Percentiles rank a stretch among this genome's conserved stretches.
phyloP scores from a whole-genome alignment of 2,888 invertebrate genomes.

The Drosophila borealis region DNA sequence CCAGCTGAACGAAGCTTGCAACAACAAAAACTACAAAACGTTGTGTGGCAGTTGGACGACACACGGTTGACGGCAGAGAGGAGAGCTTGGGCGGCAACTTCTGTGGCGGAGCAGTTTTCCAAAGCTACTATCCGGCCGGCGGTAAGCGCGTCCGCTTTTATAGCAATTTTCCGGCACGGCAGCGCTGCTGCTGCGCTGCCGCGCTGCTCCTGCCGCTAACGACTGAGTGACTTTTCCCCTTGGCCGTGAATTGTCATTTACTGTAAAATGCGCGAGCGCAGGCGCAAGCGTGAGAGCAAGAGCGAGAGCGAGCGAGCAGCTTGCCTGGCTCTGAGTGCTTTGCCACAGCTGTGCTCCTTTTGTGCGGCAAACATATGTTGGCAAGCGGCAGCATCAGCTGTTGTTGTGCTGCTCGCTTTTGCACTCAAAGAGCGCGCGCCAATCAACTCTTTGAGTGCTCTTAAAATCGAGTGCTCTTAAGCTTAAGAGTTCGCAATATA shows the following conservation, averaged over 20 bases:
- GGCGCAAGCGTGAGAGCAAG: conserved; percentile 4
- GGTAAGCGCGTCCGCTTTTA: conserved; percentile 79
- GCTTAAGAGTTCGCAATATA: conserved; percentile 22
- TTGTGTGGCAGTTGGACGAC: conserved; percentile 33
- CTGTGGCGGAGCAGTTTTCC: conserved; percentile 81
- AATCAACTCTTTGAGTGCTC: conserved; percentile 22
- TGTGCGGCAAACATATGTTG: conserved; percentile 46
- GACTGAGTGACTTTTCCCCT: conserved; percentile 74
- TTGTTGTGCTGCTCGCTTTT: conserved; percentile 18
- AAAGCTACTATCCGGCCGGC: conserved; percentile 85
- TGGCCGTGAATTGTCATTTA: conserved; percentile 67
- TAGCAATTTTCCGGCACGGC: conserved; percentile 75
- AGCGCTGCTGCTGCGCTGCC: conserved; percentile 44
- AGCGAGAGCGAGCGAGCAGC: conserved; percentile 8
- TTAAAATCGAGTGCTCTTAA: conserved; percentile 35
- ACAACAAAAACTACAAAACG: conserved; percentile 34
- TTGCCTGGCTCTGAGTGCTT: not conserved
- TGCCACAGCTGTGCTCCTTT: conserved; percentile 1
- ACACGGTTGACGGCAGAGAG: conserved; percentile 49
- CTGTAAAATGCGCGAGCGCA: conserved; percentile 27
- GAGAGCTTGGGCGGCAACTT: conserved; percentile 72
- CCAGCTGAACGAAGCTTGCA: conserved; percentile 52
- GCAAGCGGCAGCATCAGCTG: conserved; percentile 40
- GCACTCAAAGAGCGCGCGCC: conserved; percentile 11
- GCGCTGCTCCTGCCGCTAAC: conserved; percentile 10